Conservation (phyloP, 2,797 vertebrate genomes). For the Myotis myotis region DNA sequence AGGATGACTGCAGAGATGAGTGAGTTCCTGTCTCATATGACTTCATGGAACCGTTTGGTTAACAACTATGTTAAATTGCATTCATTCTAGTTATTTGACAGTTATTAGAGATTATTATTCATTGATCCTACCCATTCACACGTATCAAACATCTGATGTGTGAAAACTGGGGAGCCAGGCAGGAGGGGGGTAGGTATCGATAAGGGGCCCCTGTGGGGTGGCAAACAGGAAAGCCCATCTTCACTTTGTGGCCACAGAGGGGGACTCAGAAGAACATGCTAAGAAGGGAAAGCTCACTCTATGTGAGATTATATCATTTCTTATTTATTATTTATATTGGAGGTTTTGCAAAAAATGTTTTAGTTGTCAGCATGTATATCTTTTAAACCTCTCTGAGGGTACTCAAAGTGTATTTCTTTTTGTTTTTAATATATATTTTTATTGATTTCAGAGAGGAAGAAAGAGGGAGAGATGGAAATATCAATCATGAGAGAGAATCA, state of each 20-base stretch:
- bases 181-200: background rate
- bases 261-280: too few species aligned
- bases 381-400: background rate
- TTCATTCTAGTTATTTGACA: background rate
- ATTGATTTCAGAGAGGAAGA: too few species aligned
- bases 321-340: background rate
- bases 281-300: background rate
- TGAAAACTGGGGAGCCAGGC: background rate
- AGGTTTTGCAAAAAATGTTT: background rate
- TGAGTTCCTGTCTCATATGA: background rate
- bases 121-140: background rate
- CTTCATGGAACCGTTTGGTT: background rate
- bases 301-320: background rate
- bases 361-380: background rate
- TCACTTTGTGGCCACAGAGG: too few species aligned
- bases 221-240: background rate
- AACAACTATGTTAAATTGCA: background rate
- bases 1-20: background rate
- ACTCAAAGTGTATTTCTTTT: too few species aligned
- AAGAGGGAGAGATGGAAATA: too few species aligned
- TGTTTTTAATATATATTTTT: too few species aligned
- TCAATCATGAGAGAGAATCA: too few species aligned
- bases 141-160: background rate
- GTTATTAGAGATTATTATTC: background rate
- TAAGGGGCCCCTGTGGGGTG: accelerated